Evolutionary conservation across 2,888 invertebrate species (phyloP).

Genomic region (Colostygia pectinataria): DNA sequence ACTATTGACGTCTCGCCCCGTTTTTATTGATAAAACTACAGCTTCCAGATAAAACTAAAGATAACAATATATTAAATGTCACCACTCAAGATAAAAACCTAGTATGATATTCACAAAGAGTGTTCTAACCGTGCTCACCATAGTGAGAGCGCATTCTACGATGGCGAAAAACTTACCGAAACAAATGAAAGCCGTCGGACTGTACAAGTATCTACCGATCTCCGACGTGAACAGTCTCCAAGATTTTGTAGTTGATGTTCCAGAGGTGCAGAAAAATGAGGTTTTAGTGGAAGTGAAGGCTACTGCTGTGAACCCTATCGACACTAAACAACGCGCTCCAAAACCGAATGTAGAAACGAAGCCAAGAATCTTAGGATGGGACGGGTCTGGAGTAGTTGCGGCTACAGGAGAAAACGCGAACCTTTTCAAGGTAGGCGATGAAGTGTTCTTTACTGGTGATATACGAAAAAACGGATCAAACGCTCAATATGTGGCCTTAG

Average conservation of each 20-base stretch:
- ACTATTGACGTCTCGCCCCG: neutral
- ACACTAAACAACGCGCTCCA: slow-evolving; percentile 65
- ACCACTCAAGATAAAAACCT: neutral
- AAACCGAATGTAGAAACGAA: slow-evolving; percentile 55
- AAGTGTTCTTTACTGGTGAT: slow-evolving; percentile 69
- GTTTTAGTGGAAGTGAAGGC: slow-evolving; percentile 70
- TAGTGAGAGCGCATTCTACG: slow-evolving; percentile 21
- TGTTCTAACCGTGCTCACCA: slow-evolving; percentile 16
- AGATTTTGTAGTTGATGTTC: slow-evolving; percentile 64
- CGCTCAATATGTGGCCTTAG: slow-evolving; percentile 64
- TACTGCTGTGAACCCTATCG: slow-evolving; percentile 69
- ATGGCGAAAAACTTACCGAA: slow-evolving; percentile 53
- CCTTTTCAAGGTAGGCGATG: slow-evolving; percentile 61
- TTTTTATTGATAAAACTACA: slow-evolving; percentile 12
- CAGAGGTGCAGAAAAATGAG: slow-evolving; percentile 52
- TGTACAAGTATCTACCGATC: slow-evolving; percentile 72
- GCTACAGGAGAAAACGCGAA: slow-evolving; percentile 55
- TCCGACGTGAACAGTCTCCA: slow-evolving; percentile 58
- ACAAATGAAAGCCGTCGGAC: slow-evolving; percentile 70
- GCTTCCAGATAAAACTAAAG: slow-evolving; percentile 14
- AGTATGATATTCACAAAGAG: slow-evolving; percentile 24
- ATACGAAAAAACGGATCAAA: slow-evolving; percentile 62
- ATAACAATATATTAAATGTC: slow-evolving; percentile 13
- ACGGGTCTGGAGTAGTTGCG: slow-evolving; percentile 67
- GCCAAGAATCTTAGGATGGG: slow-evolving; percentile 68